These are phyloP conservation scores for Thaleichthys pacificus DNA, from an alignment of 2,797 vertebrate species.

Conservation along the genomic window DNA sequence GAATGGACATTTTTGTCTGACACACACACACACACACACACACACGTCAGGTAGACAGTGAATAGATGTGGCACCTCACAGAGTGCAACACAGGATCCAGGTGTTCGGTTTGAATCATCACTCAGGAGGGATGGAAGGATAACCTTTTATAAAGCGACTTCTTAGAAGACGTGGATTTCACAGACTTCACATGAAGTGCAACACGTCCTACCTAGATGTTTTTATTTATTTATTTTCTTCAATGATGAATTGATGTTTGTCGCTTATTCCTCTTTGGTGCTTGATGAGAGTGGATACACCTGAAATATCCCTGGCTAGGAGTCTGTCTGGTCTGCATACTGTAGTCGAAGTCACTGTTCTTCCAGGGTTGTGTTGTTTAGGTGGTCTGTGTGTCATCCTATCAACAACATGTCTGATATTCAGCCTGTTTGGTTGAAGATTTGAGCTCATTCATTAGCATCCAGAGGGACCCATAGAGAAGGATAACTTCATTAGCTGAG, in stretches of 20 bases:
- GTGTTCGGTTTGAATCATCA: slow-evolving; percentile 35
- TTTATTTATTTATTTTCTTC: no score
- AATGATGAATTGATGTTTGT: no score
- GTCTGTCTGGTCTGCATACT: not conserved
- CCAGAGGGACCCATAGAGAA: slow-evolving; percentile 1
- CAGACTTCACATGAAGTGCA: no score
- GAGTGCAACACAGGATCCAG: slow-evolving; percentile 27
- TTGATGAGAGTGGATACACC: no score
- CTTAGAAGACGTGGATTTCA: no score
- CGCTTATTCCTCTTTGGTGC: no score
- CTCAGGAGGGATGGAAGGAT: slow-evolving; percentile 13
- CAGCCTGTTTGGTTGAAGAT: not conserved
- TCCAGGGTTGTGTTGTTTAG: not conserved
- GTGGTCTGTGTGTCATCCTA: not conserved
- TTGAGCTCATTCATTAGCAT: not conserved
- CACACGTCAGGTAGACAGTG: slow-evolving; percentile 19
- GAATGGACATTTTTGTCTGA: slow-evolving; percentile 56
- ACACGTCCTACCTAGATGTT: no score
- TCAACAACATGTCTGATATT: not conserved
- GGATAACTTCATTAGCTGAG: slow-evolving; percentile 40
- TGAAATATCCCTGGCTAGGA: no score
- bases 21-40: slow-evolving; percentile 34
- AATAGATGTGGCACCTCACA: not conserved
- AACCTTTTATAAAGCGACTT: not conserved
- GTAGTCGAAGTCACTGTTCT: no score